These are phyloP conservation scores for Callimorpha dominula DNA, from an alignment of 2,888 invertebrate species.

Conservation along the genomic window DNA sequence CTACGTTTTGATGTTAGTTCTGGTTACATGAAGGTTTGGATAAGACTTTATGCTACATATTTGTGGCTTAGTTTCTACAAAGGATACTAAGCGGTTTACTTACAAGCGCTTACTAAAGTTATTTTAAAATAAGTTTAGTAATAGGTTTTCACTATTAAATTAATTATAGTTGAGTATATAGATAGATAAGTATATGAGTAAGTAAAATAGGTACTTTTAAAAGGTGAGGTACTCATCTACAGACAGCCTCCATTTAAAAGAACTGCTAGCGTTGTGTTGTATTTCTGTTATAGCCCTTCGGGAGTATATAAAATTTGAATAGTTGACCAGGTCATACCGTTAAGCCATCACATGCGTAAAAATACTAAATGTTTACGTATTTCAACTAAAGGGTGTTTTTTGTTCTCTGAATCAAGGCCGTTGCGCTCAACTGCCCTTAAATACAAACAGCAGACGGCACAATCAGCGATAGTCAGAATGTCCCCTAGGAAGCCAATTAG, in stretches of 20 bases:
- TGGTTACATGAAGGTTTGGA: conserved; percentile 27
- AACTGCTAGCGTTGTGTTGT: too few species aligned
- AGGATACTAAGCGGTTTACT: background rate
- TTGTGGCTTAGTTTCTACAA: conserved; percentile 6
- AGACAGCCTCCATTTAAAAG: too few species aligned
- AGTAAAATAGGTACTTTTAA: too few species aligned
- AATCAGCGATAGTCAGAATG: conserved; percentile 48
- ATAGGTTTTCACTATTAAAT: background rate
- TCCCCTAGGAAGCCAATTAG: conserved; percentile 79
- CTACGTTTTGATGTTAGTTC: conserved; percentile 42
- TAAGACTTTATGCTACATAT: conserved; percentile 10
- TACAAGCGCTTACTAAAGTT: background rate
- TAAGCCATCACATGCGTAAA: too few species aligned
- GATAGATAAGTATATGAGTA: too few species aligned
- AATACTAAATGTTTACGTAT: background rate
- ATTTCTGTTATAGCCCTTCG: too few species aligned
- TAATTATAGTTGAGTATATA: too few species aligned
- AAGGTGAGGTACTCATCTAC: too few species aligned
- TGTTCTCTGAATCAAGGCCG: conserved; percentile 12
- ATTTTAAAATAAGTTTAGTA: background rate
- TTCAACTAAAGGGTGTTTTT: background rate
- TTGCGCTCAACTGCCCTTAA: conserved; percentile 38
- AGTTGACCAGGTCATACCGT: too few species aligned
- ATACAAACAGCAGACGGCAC: conserved; percentile 37
- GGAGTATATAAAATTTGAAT: too few species aligned